Base-by-base conservation (phyloP, 2,888 invertebrate genomes). In the Melitaea athalia region DNA sequence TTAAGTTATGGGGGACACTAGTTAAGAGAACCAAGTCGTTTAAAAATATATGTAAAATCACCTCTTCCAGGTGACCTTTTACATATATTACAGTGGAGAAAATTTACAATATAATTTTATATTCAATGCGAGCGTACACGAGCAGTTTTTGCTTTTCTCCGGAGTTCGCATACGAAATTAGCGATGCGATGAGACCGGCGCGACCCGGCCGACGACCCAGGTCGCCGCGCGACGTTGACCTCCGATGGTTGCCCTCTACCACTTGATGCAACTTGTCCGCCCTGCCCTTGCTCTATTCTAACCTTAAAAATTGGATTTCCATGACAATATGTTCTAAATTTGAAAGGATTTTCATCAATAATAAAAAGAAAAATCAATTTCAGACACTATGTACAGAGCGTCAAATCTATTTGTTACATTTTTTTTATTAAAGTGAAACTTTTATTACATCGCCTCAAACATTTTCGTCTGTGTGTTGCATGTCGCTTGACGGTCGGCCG, bases 211-310 rank as follows among this genome's bases (percentile, higher is more conserved):
- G 77, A 83, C 89, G 88, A 89, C 88, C 89, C 83, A 81, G 80
- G 80, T 78, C 63, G 61, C 43, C 53, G 66, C 52, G 75, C 85
- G 90, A 85, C 84, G 85, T 60, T 89, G 90, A 91, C 90, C 90
- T 82, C 83, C 73, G 77, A 49, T 38, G 67, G 24, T 24, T 66
- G 66, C 61, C 63, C 70, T 63, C 61, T 55, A 42, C 52, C 68
- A 61, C 62, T 61, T 67, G 67, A 31, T 64, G 67, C 68, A 45
- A 17, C 57, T 59, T 31, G 50, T n/a, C 52, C 43, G 17, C 15
- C 52, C 38, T 57, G 57, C 57, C 57, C 57, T 57, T 57, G 42
- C 57, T 57, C 15, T 15, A 4, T 33, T 42, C n/a, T 57, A 38
- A 31, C 38, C 42, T 57, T 8, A 55, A 33, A 55, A 5, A 24